Conservation (phyloP, 1,140 invertebrate species). For the Scaptomyza montana region DNA sequence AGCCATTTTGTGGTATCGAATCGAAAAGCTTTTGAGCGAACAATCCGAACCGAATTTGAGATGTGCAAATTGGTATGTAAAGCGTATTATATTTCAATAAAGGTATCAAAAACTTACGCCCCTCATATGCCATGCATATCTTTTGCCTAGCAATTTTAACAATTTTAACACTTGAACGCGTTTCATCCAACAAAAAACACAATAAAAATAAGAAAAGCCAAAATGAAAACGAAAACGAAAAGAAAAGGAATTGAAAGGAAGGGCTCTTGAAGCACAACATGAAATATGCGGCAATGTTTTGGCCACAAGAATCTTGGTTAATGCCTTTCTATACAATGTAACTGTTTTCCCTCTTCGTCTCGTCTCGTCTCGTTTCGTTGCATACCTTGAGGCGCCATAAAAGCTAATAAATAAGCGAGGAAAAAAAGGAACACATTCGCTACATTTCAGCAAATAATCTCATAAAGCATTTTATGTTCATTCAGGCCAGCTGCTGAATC, state of each 20-base stretch:
- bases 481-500: constrained; percentile 63
- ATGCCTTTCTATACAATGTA: constrained; percentile 33
- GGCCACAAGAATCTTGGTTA: constrained; percentile 68
- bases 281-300: constrained; percentile 74
- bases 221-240: neutral
- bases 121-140: constrained; percentile 65
- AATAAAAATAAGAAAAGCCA: neutral
- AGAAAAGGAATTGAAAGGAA: neutral
- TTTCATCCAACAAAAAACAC: constrained; percentile 47
- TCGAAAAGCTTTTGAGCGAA: constrained; percentile 25
- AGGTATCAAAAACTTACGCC: constrained; percentile 56
- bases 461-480: constrained; percentile 74
- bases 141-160: constrained; percentile 51
- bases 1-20: constrained; percentile 11
- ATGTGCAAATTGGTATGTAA: constrained; percentile 30
- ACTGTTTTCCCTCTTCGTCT: constrained; percentile 37
- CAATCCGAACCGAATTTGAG: constrained; percentile 8
- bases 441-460: constrained; percentile 80
- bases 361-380: constrained; percentile 19
- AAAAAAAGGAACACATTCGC: constrained; percentile 47
- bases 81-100: constrained; percentile 78
- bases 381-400: constrained; percentile 65
- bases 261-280: constrained; percentile 67
- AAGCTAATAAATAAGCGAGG: constrained; percentile 70
- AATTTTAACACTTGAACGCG: constrained; percentile 72